A percentile compares a stretch with the other conserved stretches of the same genome.
phyloP scores from a whole-genome alignment of 2,113 vertebrate species.

The Macquaria ambigua region DNA sequence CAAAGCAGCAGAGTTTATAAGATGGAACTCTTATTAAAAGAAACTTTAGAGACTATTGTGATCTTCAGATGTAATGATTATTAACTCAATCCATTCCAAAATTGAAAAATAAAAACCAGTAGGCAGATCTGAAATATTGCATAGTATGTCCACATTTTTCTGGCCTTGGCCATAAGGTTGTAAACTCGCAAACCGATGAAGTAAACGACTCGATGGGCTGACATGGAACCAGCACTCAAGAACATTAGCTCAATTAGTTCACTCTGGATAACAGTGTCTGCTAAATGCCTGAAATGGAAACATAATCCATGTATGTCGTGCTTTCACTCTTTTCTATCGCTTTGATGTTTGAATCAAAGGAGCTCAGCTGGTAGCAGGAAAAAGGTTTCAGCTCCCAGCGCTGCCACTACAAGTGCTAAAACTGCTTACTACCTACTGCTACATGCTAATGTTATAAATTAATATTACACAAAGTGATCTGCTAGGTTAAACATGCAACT shows the following conservation, averaged over 20 bases:
- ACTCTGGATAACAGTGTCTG: conserved; percentile 37
- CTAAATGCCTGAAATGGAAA: conserved; percentile 70
- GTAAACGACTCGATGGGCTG: neutral
- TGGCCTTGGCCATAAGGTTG: neutral
- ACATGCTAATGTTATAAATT: conserved; percentile 23
- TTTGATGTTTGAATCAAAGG: conserved; percentile 78
- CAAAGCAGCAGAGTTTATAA: conserved; percentile 46
- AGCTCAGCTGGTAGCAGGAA: conserved; percentile 67
- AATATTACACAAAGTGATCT: conserved; percentile 1
- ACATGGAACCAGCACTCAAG: conserved; percentile 6
- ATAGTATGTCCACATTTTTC: neutral
- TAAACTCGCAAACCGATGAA: neutral
- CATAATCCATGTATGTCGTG: conserved; percentile 41
- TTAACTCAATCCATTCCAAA: neutral
- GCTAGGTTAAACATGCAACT: conserved; percentile 1
- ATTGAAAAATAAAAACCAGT: neutral
- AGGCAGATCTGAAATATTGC: neutral
- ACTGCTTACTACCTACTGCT: conserved; percentile 10
- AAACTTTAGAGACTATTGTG: conserved; percentile 20
- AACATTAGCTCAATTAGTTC: conserved; percentile 52
- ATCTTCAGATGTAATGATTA: neutral
- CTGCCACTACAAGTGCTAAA: conserved; percentile 37
- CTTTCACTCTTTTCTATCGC: conserved; percentile 36
- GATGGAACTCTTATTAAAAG: conserved; percentile 26
- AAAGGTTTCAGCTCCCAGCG: conserved; percentile 56